These are phyloP conservation scores for Cetonia aurata DNA, from an alignment of 2,888 invertebrate species.

Conservation along the genomic window DNA sequence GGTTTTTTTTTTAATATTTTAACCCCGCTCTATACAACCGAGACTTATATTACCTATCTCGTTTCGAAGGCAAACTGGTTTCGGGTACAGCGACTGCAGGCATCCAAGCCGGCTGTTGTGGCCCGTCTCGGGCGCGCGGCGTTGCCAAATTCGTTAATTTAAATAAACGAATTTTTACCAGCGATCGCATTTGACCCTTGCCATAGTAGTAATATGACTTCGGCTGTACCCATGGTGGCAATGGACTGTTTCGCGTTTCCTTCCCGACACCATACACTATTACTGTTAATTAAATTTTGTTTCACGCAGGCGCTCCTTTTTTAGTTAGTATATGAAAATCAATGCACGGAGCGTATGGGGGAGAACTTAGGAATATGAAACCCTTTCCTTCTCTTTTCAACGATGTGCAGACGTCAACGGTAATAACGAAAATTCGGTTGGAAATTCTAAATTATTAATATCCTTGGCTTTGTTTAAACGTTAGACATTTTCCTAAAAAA, in stretches of 20 bases:
- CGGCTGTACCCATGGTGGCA: constrained; percentile 39
- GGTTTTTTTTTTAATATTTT: constrained; percentile 43
- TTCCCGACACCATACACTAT: constrained; percentile 39
- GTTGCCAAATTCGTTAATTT: constrained; percentile 51
- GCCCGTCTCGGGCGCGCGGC: constrained; percentile 49
- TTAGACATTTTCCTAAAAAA: not conserved
- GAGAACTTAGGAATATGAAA: constrained; percentile 47
- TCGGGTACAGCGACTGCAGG: constrained; percentile 58
- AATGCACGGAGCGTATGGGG: constrained; percentile 49
- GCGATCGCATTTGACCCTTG: constrained; percentile 46
- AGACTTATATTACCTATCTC: constrained; percentile 57
- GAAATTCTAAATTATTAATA: too few relatives aligned
- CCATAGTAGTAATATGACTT: constrained; percentile 41
- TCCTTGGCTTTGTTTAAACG: too few relatives aligned
- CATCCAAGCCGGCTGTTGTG: constrained; percentile 47
- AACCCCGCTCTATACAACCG: constrained; percentile 49
- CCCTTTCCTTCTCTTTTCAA: constrained; percentile 44
- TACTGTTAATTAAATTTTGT: constrained; percentile 46
- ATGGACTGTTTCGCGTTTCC: constrained; percentile 40
- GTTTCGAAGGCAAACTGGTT: constrained; percentile 65
- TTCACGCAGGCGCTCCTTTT: constrained; percentile 51
- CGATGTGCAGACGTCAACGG: constrained; percentile 32
- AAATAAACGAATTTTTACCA: constrained; percentile 47
- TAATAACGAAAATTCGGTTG: constrained; percentile 36
- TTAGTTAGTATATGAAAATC: constrained; percentile 54